Evolutionary conservation across 30 jellyfish, hydroid and myxozoan species (phyloP), one percentile per base, ranked within the genome.

Genomic region (Calvadosia cruxmelitensis): DNA sequence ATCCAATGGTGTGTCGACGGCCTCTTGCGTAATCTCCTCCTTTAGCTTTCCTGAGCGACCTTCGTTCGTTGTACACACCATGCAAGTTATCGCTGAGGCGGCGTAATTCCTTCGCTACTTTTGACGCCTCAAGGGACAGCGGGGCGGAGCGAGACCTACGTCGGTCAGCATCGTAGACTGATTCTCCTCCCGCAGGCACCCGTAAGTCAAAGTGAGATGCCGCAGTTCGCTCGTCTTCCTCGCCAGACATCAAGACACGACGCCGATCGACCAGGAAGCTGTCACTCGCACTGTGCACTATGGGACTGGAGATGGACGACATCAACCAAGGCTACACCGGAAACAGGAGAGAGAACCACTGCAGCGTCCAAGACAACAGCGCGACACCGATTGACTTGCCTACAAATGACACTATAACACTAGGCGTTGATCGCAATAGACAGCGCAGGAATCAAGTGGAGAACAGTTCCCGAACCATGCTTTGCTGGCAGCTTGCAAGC

Each of bases 231-330:
- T n/a, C n/a, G n/a, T 42, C 57, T 10, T 42, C 15, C 15, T 42
- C 15, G 57, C 57, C 57, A 20, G 57, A 42, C 57, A 42, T 42
- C 57, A n/a, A n/a, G n/a, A n/a, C n/a, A n/a, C n/a, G n/a, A n/a
- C n/a, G n/a, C n/a, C n/a, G n/a, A n/a, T n/a, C n/a, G n/a, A n/a
- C n/a, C n/a, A n/a, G n/a, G n/a, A n/a, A n/a, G n/a, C n/a, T n/a
- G n/a, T n/a, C n/a, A n/a, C n/a, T n/a, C n/a, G n/a, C n/a, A n/a
- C n/a, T n/a, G n/a, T n/a, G n/a, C n/a, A n/a, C n/a, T n/a, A n/a
- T n/a, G n/a, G n/a, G n/a, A n/a, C n/a, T n/a, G n/a, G n/a, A n/a
- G n/a, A n/a, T n/a, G n/a, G n/a, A n/a, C n/a, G n/a, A n/a, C n/a
- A n/a, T n/a, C n/a, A n/a, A n/a, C n/a, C n/a, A n/a, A n/a, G n/a